A percentile compares a stretch with the other conserved stretches of the same genome.
Conservation (phyloP, 2,797 vertebrate species). For the Toxotes lorentzi region DNA sequence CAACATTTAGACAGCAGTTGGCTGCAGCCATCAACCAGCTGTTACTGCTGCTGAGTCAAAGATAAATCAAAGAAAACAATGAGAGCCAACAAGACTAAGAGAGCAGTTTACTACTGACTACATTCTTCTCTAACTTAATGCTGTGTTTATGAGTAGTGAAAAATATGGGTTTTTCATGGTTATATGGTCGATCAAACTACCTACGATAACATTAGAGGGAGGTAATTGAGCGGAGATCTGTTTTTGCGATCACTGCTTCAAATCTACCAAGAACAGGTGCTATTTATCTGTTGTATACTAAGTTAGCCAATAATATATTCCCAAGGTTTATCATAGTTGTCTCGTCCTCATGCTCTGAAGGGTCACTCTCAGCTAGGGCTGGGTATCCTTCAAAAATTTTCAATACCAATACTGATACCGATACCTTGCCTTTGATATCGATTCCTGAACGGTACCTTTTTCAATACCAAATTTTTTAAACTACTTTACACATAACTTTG, state of each 20-base stretch:
- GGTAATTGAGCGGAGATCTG: not conserved
- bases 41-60: constrained; percentile 26
- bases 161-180: not conserved
- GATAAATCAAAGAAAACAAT: constrained; percentile 25
- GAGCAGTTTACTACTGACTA: not conserved
- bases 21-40: constrained; percentile 31
- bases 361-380: not conserved
- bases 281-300: not conserved
- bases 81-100: constrained; percentile 17
- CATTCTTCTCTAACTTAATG: not conserved
- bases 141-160: not conserved
- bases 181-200: not conserved
- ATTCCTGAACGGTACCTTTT: too few species aligned
- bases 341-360: not conserved
- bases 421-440: too few species aligned
- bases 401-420: too few species aligned
- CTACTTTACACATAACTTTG: too few species aligned
- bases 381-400: too few species aligned
- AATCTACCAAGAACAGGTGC: not conserved
- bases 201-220: not conserved
- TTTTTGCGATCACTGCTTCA: not conserved
- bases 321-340: not conserved
- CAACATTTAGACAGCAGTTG: constrained; percentile 29
- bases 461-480: too few species aligned
- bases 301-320: not conserved